Evolutionary conservation across 2,888 invertebrate species (phyloP).

Genomic region (Tenodera sinensis): DNA sequence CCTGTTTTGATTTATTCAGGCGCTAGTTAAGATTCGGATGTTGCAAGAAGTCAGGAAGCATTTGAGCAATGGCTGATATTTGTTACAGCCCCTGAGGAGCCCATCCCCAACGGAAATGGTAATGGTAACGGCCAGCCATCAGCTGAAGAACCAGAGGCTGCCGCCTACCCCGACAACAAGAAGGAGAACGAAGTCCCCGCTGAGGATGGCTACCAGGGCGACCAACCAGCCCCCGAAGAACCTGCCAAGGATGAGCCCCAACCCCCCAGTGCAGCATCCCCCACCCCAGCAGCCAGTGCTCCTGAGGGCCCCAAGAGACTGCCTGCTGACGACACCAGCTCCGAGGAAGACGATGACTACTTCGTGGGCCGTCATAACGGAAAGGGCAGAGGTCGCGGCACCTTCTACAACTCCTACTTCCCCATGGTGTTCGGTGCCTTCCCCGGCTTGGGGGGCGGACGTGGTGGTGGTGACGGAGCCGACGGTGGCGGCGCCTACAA

Average conservation of each 20-base stretch:
- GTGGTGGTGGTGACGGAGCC: slow-evolving; percentile 37
- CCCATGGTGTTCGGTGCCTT: slow-evolving; percentile 60
- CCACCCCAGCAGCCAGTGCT: not conserved
- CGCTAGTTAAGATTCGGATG: no score
- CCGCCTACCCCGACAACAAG: slow-evolving; percentile 28
- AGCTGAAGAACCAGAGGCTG: not conserved
- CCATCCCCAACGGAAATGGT: slow-evolving; percentile 24
- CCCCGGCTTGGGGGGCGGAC: slow-evolving; percentile 10
- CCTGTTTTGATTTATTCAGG: no score
- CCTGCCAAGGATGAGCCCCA: not conserved
- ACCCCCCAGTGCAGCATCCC: slow-evolving; percentile 13
- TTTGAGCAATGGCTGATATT: no score
- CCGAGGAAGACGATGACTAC: slow-evolving; percentile 40
- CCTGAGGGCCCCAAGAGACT: not conserved
- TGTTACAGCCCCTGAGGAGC: not conserved
- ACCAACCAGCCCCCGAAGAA: slow-evolving; percentile 33
- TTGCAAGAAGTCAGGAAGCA: no score
- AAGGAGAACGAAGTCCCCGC: not conserved
- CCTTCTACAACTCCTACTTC: slow-evolving; percentile 58
- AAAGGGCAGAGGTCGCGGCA: slow-evolving; percentile 40
- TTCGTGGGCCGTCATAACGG: slow-evolving; percentile 28
- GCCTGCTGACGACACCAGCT: slow-evolving; percentile 47
- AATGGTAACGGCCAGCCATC: slow-evolving; percentile 13
- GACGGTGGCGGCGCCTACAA: slow-evolving; percentile 43
- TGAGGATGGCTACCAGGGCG: slow-evolving; percentile 25